phyloP scores from a whole-genome alignment of 2,797 vertebrate genomes.

The Acrocephalus scirpaceus region DNA sequence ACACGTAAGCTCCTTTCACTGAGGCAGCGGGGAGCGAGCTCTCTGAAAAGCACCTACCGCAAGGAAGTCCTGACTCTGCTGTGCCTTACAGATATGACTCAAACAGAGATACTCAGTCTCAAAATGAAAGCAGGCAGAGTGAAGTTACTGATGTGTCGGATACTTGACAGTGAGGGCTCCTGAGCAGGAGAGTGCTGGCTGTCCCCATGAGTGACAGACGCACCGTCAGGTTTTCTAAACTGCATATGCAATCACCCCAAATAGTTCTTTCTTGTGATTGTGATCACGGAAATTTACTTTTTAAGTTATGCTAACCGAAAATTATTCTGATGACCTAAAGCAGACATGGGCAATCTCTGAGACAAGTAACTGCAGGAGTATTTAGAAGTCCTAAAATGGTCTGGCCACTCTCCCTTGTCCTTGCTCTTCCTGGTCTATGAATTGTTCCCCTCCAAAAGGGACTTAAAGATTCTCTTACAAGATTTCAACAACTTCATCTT shows the following conservation, averaged over 20 bases:
- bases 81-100: conserved; percentile 12
- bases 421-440: neutral
- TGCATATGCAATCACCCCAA: neutral
- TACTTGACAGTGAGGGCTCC: neutral
- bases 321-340: neutral
- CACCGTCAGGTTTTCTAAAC: neutral
- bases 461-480: neutral
- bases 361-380: neutral
- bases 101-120: neutral
- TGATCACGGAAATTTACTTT: neutral
- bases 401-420: neutral
- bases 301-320: neutral
- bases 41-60: conserved; percentile 45
- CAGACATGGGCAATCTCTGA: neutral
- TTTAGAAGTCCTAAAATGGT: neutral
- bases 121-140: neutral
- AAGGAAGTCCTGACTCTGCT: conserved; percentile 40
- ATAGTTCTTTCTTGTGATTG: neutral
- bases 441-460: neutral
- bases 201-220: neutral
- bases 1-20: conserved; percentile 43
- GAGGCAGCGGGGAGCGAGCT: neutral
- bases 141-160: neutral
- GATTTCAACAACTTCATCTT: neutral
- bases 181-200: neutral